A percentile compares a stretch with the other conserved stretches of the same genome.
These are phyloP conservation scores for Pseudomyrmex cubaensis DNA, from an alignment of 1,140 invertebrate genomes.

Conservation along the genomic window DNA sequence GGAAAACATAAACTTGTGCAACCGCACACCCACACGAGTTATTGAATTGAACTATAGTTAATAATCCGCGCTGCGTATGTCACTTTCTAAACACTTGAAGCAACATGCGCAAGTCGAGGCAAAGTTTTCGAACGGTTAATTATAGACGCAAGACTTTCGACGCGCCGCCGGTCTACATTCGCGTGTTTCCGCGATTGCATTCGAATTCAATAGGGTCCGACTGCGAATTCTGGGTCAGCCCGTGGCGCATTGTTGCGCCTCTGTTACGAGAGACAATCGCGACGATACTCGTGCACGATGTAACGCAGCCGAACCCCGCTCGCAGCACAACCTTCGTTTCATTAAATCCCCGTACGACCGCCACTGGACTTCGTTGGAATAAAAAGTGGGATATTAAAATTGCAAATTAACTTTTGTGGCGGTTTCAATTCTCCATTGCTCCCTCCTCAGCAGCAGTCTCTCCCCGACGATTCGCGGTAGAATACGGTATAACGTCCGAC, in stretches of 20 bases:
- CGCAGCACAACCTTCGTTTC: constrained; percentile 61
- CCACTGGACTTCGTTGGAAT: constrained; percentile 40
- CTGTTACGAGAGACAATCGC: constrained; percentile 66
- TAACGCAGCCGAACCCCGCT: constrained; percentile 6
- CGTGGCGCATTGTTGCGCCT: constrained; percentile 59
- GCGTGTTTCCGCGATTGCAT: constrained; percentile 59
- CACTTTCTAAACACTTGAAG: not conserved
- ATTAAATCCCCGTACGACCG: constrained; percentile 56
- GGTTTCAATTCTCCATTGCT: constrained; percentile 40
- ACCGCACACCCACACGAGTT: not conserved
- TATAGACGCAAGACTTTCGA: not conserved
- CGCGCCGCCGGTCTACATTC: not conserved
- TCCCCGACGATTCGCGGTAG: constrained; percentile 31
- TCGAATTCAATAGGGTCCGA: constrained; percentile 61
- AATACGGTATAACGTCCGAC: constrained; percentile 36
- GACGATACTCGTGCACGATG: constrained; percentile 49
- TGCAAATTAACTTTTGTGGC: constrained; percentile 69
- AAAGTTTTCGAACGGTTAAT: constrained; percentile 39
- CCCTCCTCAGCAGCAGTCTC: not conserved
- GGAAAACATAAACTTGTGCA: constrained; percentile 8
- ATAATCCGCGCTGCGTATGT: not conserved
- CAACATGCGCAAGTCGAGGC: too few relatives aligned
- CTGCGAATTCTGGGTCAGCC: constrained; percentile 67
- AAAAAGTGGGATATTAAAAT: constrained; percentile 69
- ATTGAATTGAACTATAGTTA: not conserved